These are phyloP conservation scores for Procapra przewalskii DNA, from an alignment of 2,113 vertebrate species.

Conservation along the genomic window DNA sequence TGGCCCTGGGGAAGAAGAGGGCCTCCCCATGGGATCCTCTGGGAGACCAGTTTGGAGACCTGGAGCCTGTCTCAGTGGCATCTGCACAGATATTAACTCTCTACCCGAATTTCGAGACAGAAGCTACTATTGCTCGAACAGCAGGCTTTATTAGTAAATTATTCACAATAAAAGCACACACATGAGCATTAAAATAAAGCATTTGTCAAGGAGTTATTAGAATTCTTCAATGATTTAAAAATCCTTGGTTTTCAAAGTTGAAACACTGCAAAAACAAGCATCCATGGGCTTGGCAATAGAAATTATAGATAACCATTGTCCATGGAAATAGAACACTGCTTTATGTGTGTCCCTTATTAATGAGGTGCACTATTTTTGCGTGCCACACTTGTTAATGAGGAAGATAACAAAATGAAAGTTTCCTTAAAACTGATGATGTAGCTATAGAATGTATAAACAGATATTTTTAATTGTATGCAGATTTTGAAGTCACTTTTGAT, in stretches of 20 bases:
- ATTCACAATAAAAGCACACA: neutral
- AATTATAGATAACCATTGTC: neutral
- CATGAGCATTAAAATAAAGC: neutral
- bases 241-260: neutral
- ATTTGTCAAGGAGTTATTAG: neutral
- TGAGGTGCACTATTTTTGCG: neutral
- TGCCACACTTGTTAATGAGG: neutral
- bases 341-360: neutral
- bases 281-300: neutral
- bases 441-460: neutral
- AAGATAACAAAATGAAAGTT: constrained; percentile 9
- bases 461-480: neutral
- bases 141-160: neutral
- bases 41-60: neutral
- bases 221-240: neutral
- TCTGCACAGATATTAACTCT: neutral
- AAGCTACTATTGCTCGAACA: neutral
- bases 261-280: neutral
- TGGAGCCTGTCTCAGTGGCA: neutral
- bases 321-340: neutral
- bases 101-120: neutral
- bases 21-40: accelerated
- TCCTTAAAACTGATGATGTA: neutral
- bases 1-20: too few species aligned
- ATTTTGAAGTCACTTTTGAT: neutral